Base-by-base conservation (phyloP, 2,888 invertebrate genomes). In the Magallana nippona region DNA sequence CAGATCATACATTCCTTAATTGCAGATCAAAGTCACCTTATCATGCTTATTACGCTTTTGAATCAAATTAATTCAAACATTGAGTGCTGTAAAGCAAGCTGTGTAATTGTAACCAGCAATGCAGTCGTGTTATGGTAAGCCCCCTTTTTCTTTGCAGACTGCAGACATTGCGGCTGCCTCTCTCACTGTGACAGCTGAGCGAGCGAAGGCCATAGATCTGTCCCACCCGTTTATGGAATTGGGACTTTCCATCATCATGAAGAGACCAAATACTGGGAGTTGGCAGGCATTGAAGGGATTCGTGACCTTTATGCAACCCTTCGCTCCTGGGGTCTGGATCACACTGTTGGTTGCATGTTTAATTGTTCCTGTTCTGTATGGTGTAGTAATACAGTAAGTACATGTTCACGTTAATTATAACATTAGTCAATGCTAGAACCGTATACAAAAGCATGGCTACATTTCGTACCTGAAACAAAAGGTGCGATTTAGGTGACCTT, bases 91-190 rank as follows among this genome's bases (percentile, higher is more conserved):
- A 3, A 8, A 44, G 44, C 44, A 8, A 8, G 44, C 8, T 8
- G 0, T 44, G 44, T 8, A 44, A 44, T 44, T 0, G 8, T 8
- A 3, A 44, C 44, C 44, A 44, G 44, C 5, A 0, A 17, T 56
- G 19, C 44, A 56, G 17, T n/a, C 3, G 19, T 1, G 8, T 57
- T 56, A 57, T 58, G 22, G 57, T 58, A 44, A 32, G n/a, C 3
- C 19, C 0, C 15, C 5, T 15, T 17, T 58, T 55, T 82, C 27
- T 15, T 44, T 83, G 8, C 85, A 89, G 89, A 15, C 83, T 19
- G 81, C 81, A 22, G 87, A 89, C 79, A 84, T 89, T 44, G 88
- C 89, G 1, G 88, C 88, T 10, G 89, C 89, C 0, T 78, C 84
- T 0, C 60, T 90, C 71, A 86, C 85, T 10, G 63, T 89, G 11